Conservation (phyloP, 2,113 vertebrate species). For the Callaeas wilsoni region DNA sequence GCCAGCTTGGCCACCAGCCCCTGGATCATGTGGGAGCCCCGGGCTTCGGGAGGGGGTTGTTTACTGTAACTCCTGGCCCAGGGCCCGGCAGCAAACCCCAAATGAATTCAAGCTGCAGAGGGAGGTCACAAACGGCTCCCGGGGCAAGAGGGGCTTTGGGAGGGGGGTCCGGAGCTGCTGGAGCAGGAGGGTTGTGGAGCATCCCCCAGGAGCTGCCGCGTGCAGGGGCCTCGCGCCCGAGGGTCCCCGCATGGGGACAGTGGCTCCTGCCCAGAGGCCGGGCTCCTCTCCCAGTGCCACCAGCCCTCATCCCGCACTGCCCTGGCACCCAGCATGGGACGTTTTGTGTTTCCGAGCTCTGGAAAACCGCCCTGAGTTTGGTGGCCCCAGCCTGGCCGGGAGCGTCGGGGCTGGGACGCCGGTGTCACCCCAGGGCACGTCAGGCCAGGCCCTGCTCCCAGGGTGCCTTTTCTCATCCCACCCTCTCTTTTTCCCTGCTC, state of each 20-base stretch:
- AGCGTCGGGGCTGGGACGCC: rapidly evolving
- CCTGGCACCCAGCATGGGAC: rapidly evolving
- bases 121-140: not conserved
- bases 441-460: not conserved
- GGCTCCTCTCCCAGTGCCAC: not conserved
- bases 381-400: not conserved
- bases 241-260: not conserved
- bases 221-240: not conserved
- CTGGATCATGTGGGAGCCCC: not conserved
- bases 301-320: rapidly evolving
- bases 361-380: not conserved
- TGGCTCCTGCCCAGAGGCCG: not conserved
- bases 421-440: rapidly evolving
- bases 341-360: not conserved
- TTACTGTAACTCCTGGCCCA: not conserved
- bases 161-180: not conserved
- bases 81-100: constrained; percentile 9
- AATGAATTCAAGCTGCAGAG: not conserved
- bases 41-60: not conserved
- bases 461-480: not conserved
- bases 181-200: not conserved
- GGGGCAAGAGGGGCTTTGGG: not conserved
- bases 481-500: not conserved
- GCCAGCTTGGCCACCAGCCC: not conserved
- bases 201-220: not conserved